Evolutionary conservation across 2,888 invertebrate genomes (phyloP).

Genomic region (Andrena hattorfiana): DNA sequence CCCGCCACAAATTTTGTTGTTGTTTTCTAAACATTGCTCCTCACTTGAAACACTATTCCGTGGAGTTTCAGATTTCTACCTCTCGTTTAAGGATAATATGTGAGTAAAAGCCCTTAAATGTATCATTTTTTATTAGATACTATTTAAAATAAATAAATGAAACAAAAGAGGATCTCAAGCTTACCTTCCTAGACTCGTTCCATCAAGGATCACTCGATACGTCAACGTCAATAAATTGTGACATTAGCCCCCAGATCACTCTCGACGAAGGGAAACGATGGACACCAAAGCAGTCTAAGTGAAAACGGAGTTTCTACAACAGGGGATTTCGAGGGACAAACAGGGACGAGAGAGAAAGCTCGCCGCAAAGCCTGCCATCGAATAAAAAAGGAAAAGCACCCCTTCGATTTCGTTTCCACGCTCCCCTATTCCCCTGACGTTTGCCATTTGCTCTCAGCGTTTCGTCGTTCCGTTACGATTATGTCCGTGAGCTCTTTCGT

Average conservation of each 20-base stretch:
- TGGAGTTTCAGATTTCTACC: no score
- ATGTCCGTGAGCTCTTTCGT: constrained; percentile 29
- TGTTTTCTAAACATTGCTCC: no score
- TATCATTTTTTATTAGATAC: no score
- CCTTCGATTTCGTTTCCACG: constrained; percentile 39
- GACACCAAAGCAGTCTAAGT: background rate
- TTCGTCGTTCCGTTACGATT: constrained; percentile 43
- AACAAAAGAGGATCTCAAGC: no score
- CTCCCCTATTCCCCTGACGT: background rate
- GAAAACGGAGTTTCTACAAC: background rate
- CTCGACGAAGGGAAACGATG: background rate
- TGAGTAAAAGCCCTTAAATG: no score
- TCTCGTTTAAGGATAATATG: no score
- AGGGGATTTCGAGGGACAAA: constrained; percentile 1
- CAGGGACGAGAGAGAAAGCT: constrained; percentile 3
- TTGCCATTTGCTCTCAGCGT: constrained; percentile 37
- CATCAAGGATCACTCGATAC: no score
- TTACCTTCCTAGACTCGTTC: no score
- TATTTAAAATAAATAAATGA: no score
- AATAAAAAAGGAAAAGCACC: constrained; percentile 17
- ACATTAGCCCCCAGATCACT: background rate
- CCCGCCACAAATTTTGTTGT: no score
- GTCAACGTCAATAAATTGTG: no score
- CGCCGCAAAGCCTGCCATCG: constrained; percentile 18
- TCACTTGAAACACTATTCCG: no score